A percentile compares a stretch with the other conserved stretches of the same genome.
These are phyloP conservation scores for Bruchidius siliquastri DNA, from an alignment of 2,888 invertebrate genomes.

Conservation along the genomic window DNA sequence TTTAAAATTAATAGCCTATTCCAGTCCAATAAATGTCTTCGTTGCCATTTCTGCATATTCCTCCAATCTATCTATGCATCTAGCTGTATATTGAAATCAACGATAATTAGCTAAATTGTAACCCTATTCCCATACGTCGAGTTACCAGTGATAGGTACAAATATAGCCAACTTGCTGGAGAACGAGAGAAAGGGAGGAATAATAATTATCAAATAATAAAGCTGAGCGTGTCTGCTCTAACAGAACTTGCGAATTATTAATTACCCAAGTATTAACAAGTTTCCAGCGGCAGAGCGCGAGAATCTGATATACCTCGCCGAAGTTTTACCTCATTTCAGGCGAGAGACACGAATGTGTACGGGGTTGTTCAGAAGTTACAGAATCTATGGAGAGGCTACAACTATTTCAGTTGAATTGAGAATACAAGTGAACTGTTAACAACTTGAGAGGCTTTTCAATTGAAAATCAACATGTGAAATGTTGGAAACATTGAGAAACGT, in stretches of 20 bases:
- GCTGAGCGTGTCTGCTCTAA: background rate
- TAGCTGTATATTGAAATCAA: too few species aligned
- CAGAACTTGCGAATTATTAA: background rate
- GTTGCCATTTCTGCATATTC: background rate
- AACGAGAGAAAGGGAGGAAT: background rate
- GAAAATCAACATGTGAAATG: too few species aligned
- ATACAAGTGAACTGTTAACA: too few species aligned
- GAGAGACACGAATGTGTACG: background rate
- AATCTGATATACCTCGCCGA: background rate
- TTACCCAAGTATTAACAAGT: background rate
- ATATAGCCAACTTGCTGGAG: background rate
- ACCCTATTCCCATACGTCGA: background rate
- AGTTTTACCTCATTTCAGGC: background rate
- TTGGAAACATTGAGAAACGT: too few species aligned
- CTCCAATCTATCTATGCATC: background rate
- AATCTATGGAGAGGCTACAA: background rate
- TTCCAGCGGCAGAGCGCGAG: background rate
- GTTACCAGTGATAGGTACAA: background rate
- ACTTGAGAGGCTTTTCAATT: too few species aligned
- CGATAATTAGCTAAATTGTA: background rate
- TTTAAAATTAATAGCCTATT: too few species aligned
- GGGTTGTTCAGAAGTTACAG: background rate
- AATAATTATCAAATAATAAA: background rate
- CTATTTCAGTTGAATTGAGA: too few species aligned
- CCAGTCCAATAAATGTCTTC: too few species aligned